Conservation (phyloP, 2,888 invertebrate species). For the Eumacrocentrus americanus region DNA sequence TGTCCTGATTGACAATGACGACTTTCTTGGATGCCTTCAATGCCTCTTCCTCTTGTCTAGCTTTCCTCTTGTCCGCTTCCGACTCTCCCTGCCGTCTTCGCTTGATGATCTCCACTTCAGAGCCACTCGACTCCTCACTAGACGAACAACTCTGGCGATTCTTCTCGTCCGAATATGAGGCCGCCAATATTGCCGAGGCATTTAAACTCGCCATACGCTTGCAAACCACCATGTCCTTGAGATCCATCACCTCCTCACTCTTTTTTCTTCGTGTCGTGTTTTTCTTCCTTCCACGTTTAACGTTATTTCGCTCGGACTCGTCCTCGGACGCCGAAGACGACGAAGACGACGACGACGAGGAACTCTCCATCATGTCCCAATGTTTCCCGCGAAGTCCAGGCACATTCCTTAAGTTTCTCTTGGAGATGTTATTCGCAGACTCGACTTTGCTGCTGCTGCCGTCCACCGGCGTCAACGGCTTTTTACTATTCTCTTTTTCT, state of each 20-base stretch:
- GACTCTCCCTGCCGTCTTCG: slow-evolving; percentile 53
- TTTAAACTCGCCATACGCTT: slow-evolving; percentile 92
- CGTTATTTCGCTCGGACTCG: slow-evolving; percentile 43
- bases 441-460: slow-evolving; percentile 41
- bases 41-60: slow-evolving; percentile 46
- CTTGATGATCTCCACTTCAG: slow-evolving; percentile 57
- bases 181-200: slow-evolving; percentile 87
- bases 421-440: slow-evolving; percentile 62
- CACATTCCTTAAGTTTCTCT: slow-evolving; percentile 74
- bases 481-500: slow-evolving; percentile 32
- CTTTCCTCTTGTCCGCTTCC: slow-evolving; percentile 50
- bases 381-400: slow-evolving; percentile 82
- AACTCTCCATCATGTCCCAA: slow-evolving; percentile 80
- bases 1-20: slow-evolving; percentile 83
- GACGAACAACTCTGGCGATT: slow-evolving; percentile 63
- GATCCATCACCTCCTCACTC: slow-evolving; percentile 70
- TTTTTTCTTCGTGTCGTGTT: slow-evolving; percentile 51
- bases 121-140: slow-evolving; percentile 64
- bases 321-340: slow-evolving; percentile 45
- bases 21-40: slow-evolving; percentile 64
- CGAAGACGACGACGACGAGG: slow-evolving; percentile 62
- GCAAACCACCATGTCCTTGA: slow-evolving; percentile 85
- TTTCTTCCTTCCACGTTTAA: slow-evolving; percentile 50
- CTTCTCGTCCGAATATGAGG: slow-evolving; percentile 80
- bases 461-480: slow-evolving; percentile 45